Base-by-base conservation (phyloP, 2,797 vertebrate species). In the Propithecus perrieri region DNA sequence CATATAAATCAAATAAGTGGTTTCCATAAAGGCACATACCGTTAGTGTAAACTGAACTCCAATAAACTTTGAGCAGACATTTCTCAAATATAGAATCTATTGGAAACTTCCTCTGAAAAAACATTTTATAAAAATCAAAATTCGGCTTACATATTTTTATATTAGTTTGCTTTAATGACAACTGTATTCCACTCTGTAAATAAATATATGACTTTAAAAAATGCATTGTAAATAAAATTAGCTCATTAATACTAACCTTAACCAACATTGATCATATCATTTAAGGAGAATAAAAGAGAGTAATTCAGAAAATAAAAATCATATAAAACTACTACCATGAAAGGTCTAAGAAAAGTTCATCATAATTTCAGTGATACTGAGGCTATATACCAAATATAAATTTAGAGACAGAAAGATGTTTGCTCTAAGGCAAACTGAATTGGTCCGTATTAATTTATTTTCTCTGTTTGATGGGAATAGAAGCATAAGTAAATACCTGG, bases 1-100 rank as follows among this genome's bases (percentile, higher is more conserved):
- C 78, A 87, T 24, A 88, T 72, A 83, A 76, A 88, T 98, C 96
- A 95, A 85, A 89, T 89, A 87, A 97, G 95, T 95, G 83, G 48
- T 96, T 98, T 97, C 74, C n/a, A 53, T 95, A 97, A 97, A 74
- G 20, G 43, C 91, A 90, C 65, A 89, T 48, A 94, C 53, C 46
- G 97, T 76, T 81, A 97, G 24, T 96, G 17, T 76, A 71, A 94
- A 48, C 78, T 89, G 67, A 97, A 90, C 35, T 98, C 67, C 53
- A 95, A 91, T 41, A 83, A 43, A 95, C 57, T 97, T 97, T 50
- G 41, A 78, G 24, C 81, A 48, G 30, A 81, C 7, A 76, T 97
- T 80, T 87, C 57, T 87, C 67, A 97, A 98, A 95, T 96, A 97
- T 1, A 80, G 11, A 79, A 48, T 91, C 93, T 94, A 63, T 89